Evolutionary conservation across 2,888 invertebrate genomes (phyloP), one percentile per base, ranked within the genome.

Genomic region (Xylota sylvarum): DNA sequence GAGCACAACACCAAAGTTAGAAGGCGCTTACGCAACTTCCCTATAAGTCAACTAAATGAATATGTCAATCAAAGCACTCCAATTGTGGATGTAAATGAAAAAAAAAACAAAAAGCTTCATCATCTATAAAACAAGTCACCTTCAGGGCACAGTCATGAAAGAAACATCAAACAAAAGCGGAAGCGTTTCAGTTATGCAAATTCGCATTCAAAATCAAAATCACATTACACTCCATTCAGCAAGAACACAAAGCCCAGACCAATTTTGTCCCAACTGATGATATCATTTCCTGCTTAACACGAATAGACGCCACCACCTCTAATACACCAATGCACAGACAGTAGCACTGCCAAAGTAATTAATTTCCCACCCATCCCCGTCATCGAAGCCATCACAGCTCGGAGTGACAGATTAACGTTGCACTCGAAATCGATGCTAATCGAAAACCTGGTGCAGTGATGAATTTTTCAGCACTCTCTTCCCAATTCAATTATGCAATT

Each of bases 401-500:
- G 19, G 5, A 62, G 56, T 78, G 86, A 82, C 82, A 82, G 77
- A 72, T 81, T 82, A 69, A 17, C 55, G 56, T 72, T 40, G 72
- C 67, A 69, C 62, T 77, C 77, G 60, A 73, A 82, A 77, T 86
- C 64, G 82, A 81, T 81, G 82, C 77, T 79, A 79, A 79, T 78
- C 77, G 72, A 77, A 67, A 77, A 50, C 46, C 56, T 70, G 27
- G 62, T 35, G 74, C 46, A 32, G 40, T 70, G 85, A 81, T 86
- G 76, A 65, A 86, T 81, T 65, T 85, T 86, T 86, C 81, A 67
- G 60, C 82, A 78, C 64, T 69, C 56, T 69, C 77, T 52, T 48
- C 58, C 67, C 60, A 72, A 81, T 77, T 86, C 73, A 86, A 82
- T 86, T 82, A 82, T 86, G 77, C 85, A 81, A 72, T 85, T 86